Base-by-base conservation (phyloP, 2,888 invertebrate species). In the Pollenia labialis region DNA sequence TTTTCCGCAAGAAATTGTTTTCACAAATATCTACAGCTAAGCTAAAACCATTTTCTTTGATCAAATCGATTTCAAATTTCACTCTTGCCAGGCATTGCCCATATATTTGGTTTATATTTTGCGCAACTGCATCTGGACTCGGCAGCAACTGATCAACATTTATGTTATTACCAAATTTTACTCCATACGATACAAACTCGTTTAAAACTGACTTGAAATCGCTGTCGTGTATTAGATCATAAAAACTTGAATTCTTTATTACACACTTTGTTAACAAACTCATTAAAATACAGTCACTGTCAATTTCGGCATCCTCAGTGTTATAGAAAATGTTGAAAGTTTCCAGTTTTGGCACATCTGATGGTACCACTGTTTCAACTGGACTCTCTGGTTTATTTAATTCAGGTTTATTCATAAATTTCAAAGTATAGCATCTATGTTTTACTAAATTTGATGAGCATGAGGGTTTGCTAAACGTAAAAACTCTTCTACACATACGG, bases 11-110 rank as follows among this genome's bases (percentile, higher is more conserved):
- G 8, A 42, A 60, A 42, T 60, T 18, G 2, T 79, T 50, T 7
- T 14, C 23, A 58, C 79, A 60, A n/a, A 60, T 18, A 23, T 69
- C 23, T 0, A 42, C 3, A 12, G 42, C 50, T 60, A 79, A 8
- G 0, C 79, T 69, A 23, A 79, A 79, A 1, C 79, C 79, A 12
- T 50, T 79, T n/a, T 69, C 68, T 69, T 69, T 69, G 12, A 60
- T 52, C 0, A 14, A 10, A 7, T 6, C 46, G 6, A 77, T 77
- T 58, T 77, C 77, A 1, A 9, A 3, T 7, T 58, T 18, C 0
- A 68, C n/a, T 48, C 18, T 48, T 2, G 18, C n/a, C 2, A 58
- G 58, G 12, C 68, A 58, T 18, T 68, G 10, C 6, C 14, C 48
- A 40, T 77, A 77, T 10, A 58, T 48, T 50, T 68, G 58, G 1